phyloP scores from a whole-genome alignment of 1,140 invertebrate species.

The Eciton burchellii region DNA sequence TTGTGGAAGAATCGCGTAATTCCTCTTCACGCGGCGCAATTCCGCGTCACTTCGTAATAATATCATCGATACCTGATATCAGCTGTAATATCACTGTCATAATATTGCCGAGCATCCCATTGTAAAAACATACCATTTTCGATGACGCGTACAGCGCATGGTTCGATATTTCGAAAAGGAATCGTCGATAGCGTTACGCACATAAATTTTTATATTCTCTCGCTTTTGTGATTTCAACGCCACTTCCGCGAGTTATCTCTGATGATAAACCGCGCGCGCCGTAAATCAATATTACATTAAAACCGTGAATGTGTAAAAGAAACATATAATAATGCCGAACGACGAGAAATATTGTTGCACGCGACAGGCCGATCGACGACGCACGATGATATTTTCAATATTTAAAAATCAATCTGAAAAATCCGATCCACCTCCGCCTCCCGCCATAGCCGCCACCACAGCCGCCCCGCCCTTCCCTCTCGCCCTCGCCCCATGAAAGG shows the following conservation, averaged over 20 bases:
- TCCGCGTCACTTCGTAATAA: conserved; percentile 8
- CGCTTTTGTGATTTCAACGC: not conserved
- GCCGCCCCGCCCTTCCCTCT: too few relatives aligned
- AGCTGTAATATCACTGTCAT: not conserved
- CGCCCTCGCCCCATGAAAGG: not conserved
- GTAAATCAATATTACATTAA: conserved; percentile 25
- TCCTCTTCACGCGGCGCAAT: not conserved
- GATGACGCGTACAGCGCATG: not conserved
- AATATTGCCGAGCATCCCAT: not conserved
- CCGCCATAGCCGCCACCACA: too few relatives aligned
- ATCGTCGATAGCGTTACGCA: not conserved
- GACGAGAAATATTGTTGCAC: conserved; percentile 19
- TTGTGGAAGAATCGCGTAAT: not conserved
- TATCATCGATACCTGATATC: not conserved
- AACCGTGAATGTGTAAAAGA: conserved; percentile 12
- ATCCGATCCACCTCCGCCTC: too few relatives aligned
- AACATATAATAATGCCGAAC: not conserved
- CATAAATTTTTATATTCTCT: not conserved
- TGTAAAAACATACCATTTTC: conserved; percentile 16
- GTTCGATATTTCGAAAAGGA: conserved; percentile 7
- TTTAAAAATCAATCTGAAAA: conserved; percentile 36
- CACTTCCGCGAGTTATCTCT: not conserved
- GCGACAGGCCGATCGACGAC: not conserved
- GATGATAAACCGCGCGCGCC: not conserved
- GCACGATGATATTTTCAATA: conserved; percentile 36